Percentiles rank a stretch among this genome's conserved stretches.
Conservation (phyloP, 2,113 vertebrate species). For the Psophia crepitans region DNA sequence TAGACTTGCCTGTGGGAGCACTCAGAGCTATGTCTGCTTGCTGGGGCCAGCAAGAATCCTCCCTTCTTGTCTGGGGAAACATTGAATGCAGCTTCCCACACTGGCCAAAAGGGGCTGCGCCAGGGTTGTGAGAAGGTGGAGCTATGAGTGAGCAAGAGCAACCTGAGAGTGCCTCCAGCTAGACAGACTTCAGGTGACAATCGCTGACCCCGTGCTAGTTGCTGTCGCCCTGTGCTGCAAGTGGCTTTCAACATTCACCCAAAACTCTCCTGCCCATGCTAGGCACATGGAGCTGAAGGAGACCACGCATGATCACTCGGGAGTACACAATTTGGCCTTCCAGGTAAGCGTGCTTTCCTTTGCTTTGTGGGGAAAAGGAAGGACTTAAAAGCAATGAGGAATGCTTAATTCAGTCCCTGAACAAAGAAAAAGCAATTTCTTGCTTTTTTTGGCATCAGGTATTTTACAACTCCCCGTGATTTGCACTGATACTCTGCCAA, state of each 20-base stretch:
- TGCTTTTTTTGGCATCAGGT: background rate
- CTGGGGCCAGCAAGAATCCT: background rate
- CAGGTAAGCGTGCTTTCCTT: conserved; percentile 57
- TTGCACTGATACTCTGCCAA: background rate
- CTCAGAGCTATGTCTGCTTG: background rate
- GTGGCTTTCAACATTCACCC: background rate
- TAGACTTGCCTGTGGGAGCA: background rate
- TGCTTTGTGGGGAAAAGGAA: background rate
- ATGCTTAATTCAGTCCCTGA: background rate
- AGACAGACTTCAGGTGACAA: background rate
- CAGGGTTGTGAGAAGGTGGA: background rate
- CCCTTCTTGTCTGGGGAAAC: background rate
- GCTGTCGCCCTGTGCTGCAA: background rate
- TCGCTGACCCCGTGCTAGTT: background rate
- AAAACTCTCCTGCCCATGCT: background rate
- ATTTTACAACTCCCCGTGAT: background rate
- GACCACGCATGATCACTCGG: background rate
- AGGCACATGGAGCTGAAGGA: conserved; percentile 23
- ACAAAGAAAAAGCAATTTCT: background rate
- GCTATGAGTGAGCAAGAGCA: background rate
- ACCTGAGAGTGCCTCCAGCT: background rate
- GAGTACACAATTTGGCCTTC: conserved; percentile 50
- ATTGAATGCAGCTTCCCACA: background rate
- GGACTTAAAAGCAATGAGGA: background rate
- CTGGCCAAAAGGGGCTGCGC: background rate